Percentiles rank a stretch among this genome's conserved stretches.
phyloP scores from a whole-genome alignment of 2,888 invertebrate genomes.

The Leptopterna dolabrata region DNA sequence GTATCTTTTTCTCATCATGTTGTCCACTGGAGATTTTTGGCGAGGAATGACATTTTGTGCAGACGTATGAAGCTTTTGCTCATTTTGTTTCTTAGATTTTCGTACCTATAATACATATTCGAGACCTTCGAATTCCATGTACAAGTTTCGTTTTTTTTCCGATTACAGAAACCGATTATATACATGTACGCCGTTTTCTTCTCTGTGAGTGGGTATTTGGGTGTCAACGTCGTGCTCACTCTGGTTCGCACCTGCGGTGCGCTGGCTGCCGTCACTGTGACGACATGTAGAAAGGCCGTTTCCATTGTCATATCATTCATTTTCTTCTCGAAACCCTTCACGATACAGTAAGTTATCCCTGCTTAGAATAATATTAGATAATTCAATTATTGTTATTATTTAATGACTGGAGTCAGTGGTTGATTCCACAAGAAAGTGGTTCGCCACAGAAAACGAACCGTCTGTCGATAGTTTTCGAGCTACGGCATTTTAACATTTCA shows the following conservation, averaged over 20 bases:
- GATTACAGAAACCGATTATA: conserved; percentile 75
- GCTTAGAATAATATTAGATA: no score
- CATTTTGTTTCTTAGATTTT: background rate
- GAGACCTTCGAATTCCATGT: no score
- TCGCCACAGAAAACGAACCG: no score
- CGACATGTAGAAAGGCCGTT: conserved; percentile 89
- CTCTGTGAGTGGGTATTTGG: conserved; percentile 90
- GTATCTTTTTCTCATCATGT: conserved; percentile 81
- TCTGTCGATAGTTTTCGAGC: no score
- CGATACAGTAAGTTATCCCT: conserved; percentile 83
- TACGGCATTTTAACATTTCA: no score
- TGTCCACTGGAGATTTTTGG: conserved; percentile 78
- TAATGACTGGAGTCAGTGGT: no score
- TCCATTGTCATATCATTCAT: conserved; percentile 93
- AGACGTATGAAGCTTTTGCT: conserved; percentile 75
- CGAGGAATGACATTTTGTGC: conserved; percentile 82
- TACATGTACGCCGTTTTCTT: conserved; percentile 89
- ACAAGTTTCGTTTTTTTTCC: conserved; percentile 41
- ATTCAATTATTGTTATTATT: no score
- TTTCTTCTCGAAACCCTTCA: conserved; percentile 93
- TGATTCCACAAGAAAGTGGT: no score
- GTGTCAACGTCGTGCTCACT: conserved; percentile 92
- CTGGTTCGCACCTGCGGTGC: conserved; percentile 91
- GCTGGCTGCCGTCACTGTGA: conserved; percentile 92
- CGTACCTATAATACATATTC: background rate